Base-by-base conservation (phyloP, 1,140 invertebrate genomes). In the Drosophila orosa region DNA sequence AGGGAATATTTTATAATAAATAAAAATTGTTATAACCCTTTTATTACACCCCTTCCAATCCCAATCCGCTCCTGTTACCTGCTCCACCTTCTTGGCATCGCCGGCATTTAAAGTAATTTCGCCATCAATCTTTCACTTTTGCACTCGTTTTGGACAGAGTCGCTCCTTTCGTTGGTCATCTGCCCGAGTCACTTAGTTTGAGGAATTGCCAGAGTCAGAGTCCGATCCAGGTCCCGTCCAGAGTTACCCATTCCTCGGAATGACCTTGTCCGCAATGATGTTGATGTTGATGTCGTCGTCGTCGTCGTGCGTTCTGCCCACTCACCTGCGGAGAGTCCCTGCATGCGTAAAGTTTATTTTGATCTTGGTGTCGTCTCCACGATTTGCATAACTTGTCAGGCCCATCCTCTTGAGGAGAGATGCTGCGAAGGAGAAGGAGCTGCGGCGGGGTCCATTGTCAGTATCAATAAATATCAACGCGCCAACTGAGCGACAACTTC, bases 81-180 rank as follows among this genome's bases (percentile, higher is more conserved):
- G 72, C 72, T 74, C 68, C 68, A 55, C 62, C 73, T 68, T 42
- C 37, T 35, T 40, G 71, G 50, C 68, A 59, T 57, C 56, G 69
- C 80, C 82, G 79, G 77, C 82, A 90, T 90, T 86, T 82, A 84
- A 75, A 80, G 86, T 90, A 90, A 90, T 90, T 90, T 90, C 77
- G 76, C 79, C 86, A 90, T 90, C 86, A 90, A 90, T 90, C 86
- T 90, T 82, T 86, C 86, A 90, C 87, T 86, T 90, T 90, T 90
- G 86, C 87, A 90, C 86, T 90, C 81, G 68, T 89, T 89, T 80
- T 73, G 79, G 84, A 80, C 73, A 74, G 72, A 72, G 66, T 71
- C 66, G 66, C 40, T 25, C 48, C 60, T 50, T 33, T 52, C 56
- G 44, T 25, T 45, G 63, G 66, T 71, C 68, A 71, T 72, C 68